These are phyloP conservation scores for Mechanitis mazaeus DNA, from an alignment of 2,888 invertebrate genomes.

Conservation along the genomic window DNA sequence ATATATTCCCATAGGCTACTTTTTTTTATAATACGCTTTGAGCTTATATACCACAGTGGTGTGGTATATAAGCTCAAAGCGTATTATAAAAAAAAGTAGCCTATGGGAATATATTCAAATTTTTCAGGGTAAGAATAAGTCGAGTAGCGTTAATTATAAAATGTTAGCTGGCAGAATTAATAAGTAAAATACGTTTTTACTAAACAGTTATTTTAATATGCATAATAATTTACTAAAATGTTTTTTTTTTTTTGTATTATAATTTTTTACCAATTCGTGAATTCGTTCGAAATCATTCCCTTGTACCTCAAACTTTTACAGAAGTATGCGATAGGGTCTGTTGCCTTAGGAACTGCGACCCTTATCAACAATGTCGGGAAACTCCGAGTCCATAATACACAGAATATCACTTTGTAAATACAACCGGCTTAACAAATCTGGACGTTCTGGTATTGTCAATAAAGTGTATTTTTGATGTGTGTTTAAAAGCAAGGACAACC, in stretches of 20 bases:
- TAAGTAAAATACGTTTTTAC: no score
- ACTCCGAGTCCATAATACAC: constrained; percentile 59
- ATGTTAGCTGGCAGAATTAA: no score
- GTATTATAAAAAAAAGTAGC: constrained; percentile 8
- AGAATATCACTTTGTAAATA: constrained; percentile 46
- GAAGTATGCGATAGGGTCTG: constrained; percentile 56
- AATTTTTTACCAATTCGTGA: neutral
- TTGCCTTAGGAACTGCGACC: constrained; percentile 65
- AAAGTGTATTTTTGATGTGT: constrained; percentile 28
- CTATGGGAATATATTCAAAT: neutral
- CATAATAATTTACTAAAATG: neutral
- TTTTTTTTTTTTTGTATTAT: neutral
- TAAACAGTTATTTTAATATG: no score
- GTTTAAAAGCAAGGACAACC: constrained; percentile 29
- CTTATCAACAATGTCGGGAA: constrained; percentile 66
- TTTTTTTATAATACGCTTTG: constrained; percentile 22
- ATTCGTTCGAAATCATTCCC: no score
- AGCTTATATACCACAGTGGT: constrained; percentile 32
- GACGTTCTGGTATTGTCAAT: constrained; percentile 22
- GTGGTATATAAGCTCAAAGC: constrained; percentile 31
- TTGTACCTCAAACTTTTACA: constrained; percentile 43
- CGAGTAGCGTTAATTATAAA: no score
- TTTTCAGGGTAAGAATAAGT: neutral
- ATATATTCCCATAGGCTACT: neutral
- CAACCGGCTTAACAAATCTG: constrained; percentile 30